Evolutionary conservation across 2,888 invertebrate genomes (phyloP), one percentile per base, ranked within the genome.

Genomic region (Aethes cnicana): DNA sequence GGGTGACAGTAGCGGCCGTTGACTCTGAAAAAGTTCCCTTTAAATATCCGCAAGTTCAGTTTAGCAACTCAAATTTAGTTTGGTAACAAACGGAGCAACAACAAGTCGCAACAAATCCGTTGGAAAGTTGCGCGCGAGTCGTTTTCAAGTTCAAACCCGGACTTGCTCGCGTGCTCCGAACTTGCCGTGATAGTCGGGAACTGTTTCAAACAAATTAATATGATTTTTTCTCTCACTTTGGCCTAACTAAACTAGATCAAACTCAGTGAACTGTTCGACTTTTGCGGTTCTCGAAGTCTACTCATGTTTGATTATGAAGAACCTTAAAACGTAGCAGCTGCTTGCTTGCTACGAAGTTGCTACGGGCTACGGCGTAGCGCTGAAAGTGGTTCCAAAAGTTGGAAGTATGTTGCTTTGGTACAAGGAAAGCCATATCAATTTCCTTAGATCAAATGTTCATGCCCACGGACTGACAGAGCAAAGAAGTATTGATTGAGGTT

Each of bases 11-110:
- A 84, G 68, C 79, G 86, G 87, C 84, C 89, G 82, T 89, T 88
- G 89, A 89, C 89, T 88, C 82, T 83, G 88, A 89, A 88, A 89
- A 89, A 89, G 85, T 89, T 89, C 84, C 71, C 84, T 88, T 89
- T 88, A 88, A 89, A 89, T 88, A 89, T 88, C 88, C 82, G 75
- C 85, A 87, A 89, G 80, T 88, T 86, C 84, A 87, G 87, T 87
- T 86, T 80, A 85, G 81, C 84, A 86, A 87, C 88, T 88, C 87
- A 87, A 89, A 88, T 88, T 89, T 87, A 87, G 89, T 89, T 88
- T 72, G 78, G 77, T 78, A 87, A 88, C 87, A 87, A 86, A 84
- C 83, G 76, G 74, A 77, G 79, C 79, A 85, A 86, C 86, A 88
- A 88, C 87, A 88, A 87, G 81, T 84, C 78, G 77, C 81, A 84